Evolutionary conservation across 2,888 invertebrate genomes (phyloP).

Genomic region (Parnassius smintheus): DNA sequence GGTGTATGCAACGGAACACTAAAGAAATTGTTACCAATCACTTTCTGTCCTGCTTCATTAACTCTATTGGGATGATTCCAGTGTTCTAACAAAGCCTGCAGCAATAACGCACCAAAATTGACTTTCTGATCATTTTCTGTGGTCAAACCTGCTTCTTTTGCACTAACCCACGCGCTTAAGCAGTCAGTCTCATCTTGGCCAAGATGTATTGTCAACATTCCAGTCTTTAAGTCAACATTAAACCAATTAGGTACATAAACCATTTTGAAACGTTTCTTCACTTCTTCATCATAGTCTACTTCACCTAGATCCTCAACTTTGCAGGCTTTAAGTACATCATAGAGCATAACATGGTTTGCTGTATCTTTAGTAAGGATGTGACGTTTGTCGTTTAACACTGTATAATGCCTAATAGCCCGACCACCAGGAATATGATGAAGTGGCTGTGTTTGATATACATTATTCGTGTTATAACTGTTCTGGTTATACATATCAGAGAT

Average conservation of each 20-base stretch:
- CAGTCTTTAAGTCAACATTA: constrained; percentile 98
- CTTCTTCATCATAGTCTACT: constrained; percentile 95
- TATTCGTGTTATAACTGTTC: constrained; percentile 77
- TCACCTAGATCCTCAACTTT: constrained; percentile 95
- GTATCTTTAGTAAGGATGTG: constrained; percentile 98
- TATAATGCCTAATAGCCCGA: constrained; percentile 95
- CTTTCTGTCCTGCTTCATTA: constrained; percentile 86
- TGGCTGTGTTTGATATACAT: constrained; percentile 81
- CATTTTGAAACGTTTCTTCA: constrained; percentile 94
- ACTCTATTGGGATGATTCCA: constrained; percentile 90
- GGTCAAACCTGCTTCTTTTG: constrained; percentile 95
- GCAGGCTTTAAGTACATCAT: constrained; percentile 94
- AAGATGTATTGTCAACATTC: constrained; percentile 98
- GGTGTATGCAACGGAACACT: constrained; percentile 97
- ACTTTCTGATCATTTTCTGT: constrained; percentile 92
- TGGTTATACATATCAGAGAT: constrained; percentile 71
- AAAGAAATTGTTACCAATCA: constrained; percentile 89
- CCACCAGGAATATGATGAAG: constrained; percentile 89
- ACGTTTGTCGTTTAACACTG: constrained; percentile 96
- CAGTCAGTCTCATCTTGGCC: constrained; percentile 99
- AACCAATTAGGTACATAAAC: constrained; percentile 99
- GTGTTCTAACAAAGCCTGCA: constrained; percentile 96
- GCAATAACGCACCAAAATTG: constrained; percentile 95
- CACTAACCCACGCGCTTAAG: constrained; percentile 99
- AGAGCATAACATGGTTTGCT: constrained; percentile 89